These are phyloP conservation scores for Lapara coniferarum DNA, from an alignment of 2,888 invertebrate species.

Conservation along the genomic window DNA sequence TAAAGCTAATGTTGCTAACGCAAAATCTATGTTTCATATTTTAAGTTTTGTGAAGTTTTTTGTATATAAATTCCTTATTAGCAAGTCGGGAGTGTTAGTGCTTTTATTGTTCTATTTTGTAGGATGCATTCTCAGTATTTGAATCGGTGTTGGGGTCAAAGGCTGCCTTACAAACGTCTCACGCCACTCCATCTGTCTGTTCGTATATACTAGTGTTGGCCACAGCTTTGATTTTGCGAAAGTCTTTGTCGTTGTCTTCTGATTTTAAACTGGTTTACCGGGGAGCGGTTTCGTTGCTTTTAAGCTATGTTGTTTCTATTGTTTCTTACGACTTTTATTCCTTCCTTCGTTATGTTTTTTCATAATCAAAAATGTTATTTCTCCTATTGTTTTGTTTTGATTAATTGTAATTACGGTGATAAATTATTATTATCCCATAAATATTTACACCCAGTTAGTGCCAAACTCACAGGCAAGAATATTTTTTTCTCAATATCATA, in stretches of 20 bases:
- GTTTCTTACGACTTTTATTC: too few relatives aligned
- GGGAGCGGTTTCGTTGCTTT: too few relatives aligned
- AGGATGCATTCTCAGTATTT: conserved; percentile 11
- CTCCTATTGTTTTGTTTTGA: too few relatives aligned
- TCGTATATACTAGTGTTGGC: not conserved
- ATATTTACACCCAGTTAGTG: too few relatives aligned
- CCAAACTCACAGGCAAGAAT: too few relatives aligned
- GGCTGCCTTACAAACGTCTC: conserved; percentile 11
- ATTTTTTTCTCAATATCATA: too few relatives aligned
- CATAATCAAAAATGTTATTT: too few relatives aligned
- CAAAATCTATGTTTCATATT: conserved; percentile 10
- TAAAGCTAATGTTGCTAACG: conserved; percentile 7
- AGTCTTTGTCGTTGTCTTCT: not conserved
- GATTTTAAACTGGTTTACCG: too few relatives aligned
- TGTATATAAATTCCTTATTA: not conserved
- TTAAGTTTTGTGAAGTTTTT: not conserved
- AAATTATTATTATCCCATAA: too few relatives aligned
- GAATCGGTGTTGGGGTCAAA: conserved; percentile 9
- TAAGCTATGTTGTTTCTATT: too few relatives aligned
- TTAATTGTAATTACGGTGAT: too few relatives aligned
- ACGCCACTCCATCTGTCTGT: conserved; percentile 16
- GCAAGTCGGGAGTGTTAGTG: not conserved
- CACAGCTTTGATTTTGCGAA: not conserved
- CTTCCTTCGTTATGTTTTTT: too few relatives aligned
- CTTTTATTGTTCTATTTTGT: conserved; percentile 9